A percentile compares a stretch with the other conserved stretches of the same genome.
phyloP scores from a whole-genome alignment of 2,797 vertebrate genomes.

The Pangasius mekongensis region DNA sequence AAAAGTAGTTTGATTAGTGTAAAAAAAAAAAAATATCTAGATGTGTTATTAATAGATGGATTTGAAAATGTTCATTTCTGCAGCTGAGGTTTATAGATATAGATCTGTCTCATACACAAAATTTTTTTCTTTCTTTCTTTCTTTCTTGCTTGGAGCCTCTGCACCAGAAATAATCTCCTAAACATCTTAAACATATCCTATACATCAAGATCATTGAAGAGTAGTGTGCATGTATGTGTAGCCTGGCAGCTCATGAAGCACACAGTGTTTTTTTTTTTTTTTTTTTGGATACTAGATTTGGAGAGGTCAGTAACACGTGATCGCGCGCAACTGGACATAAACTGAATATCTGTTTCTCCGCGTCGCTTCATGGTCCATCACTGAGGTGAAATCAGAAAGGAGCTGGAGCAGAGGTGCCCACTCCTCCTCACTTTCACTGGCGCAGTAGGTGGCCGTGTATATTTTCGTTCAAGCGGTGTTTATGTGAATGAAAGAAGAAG shows the following conservation, averaged over 20 bases:
- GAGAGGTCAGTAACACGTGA: background rate
- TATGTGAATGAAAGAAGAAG: constrained; percentile 80
- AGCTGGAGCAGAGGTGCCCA: constrained; percentile 66
- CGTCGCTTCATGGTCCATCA: constrained; percentile 39
- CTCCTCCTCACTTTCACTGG: constrained; percentile 74
- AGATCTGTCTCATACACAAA: background rate
- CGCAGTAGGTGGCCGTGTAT: constrained; percentile 94
- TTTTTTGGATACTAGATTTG: background rate
- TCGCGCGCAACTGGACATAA: background rate
- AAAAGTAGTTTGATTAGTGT: background rate
- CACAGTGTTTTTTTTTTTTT: no score
- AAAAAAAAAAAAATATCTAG: background rate
- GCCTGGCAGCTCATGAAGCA: no score
- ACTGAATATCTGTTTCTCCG: constrained; percentile 45
- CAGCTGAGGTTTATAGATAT: background rate
- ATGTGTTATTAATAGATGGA: background rate
- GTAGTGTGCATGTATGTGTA: background rate
- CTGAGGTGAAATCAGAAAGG: constrained; percentile 74
- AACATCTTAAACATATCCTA: background rate
- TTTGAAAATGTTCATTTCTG: background rate
- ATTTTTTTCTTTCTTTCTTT: background rate
- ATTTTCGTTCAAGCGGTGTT: constrained; percentile 94
- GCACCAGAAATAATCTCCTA: background rate
- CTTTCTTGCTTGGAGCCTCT: background rate
- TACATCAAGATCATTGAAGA: background rate